These are phyloP conservation scores for Metalampra italica DNA, from an alignment of 2,888 invertebrate species.

Conservation along the genomic window DNA sequence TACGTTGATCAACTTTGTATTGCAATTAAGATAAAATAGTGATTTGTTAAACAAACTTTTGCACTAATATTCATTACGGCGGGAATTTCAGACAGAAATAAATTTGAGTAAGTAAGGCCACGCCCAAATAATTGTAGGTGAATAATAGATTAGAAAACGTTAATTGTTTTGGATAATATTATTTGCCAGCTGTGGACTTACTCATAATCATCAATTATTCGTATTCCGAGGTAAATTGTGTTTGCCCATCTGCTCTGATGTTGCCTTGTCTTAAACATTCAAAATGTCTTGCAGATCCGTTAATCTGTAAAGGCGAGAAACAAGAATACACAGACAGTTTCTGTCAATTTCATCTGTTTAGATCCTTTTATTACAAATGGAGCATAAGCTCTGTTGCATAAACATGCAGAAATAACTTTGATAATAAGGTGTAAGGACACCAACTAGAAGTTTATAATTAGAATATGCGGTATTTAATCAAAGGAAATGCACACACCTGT, in stretches of 20 bases:
- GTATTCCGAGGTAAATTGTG: too few relatives aligned
- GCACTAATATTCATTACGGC: conserved; percentile 14
- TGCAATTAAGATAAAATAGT: conserved; percentile 21
- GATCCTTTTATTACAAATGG: too few relatives aligned
- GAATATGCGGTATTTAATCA: conserved; percentile 5
- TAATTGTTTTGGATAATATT: background rate
- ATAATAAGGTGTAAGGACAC: background rate
- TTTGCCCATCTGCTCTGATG: too few relatives aligned
- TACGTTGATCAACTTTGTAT: conserved; percentile 13
- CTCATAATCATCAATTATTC: too few relatives aligned
- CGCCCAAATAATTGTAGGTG: conserved; percentile 12
- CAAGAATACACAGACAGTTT: too few relatives aligned
- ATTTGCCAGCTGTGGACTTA: background rate
- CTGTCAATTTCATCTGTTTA: too few relatives aligned
- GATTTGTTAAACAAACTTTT: conserved; percentile 18
- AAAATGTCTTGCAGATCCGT: too few relatives aligned
- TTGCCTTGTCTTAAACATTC: too few relatives aligned
- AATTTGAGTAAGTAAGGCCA: conserved; percentile 1
- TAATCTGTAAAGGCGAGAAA: too few relatives aligned
- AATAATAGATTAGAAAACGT: conserved; percentile 6
- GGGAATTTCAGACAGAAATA: conserved; percentile 1
- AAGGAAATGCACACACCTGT: conserved; percentile 19
- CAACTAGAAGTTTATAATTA: conserved; percentile 1
- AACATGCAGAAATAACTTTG: too few relatives aligned
- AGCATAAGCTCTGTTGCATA: background rate